These are phyloP conservation scores for Siniperca undulata DNA, from an alignment of 2,797 vertebrate species.

Conservation along the genomic window DNA sequence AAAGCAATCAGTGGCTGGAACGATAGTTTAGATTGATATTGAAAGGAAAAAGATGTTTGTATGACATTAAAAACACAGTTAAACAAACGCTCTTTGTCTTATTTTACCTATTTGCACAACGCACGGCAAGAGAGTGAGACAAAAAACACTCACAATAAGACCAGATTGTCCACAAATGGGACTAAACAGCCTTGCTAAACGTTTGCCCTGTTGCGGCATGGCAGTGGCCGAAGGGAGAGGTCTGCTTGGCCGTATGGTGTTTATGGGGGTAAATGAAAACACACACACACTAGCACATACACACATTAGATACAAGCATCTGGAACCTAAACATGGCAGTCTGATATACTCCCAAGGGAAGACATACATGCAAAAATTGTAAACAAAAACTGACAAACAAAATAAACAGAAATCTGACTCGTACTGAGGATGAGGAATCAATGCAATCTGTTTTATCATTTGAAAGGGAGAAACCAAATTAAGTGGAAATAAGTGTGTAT, in stretches of 20 bases:
- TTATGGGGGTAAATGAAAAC: slow-evolving; percentile 47
- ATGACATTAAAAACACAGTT: not conserved
- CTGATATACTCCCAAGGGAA: slow-evolving; percentile 39
- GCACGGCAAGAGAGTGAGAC: not conserved
- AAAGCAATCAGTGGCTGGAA: slow-evolving; percentile 24
- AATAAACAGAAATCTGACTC: slow-evolving; percentile 18
- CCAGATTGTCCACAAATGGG: slow-evolving; percentile 56
- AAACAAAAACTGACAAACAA: slow-evolving; percentile 16
- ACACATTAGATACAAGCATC: slow-evolving; percentile 56
- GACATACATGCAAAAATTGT: slow-evolving; percentile 19
- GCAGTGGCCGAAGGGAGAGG: slow-evolving; percentile 53
- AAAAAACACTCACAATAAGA: slow-evolving; percentile 24
- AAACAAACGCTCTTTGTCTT: not conserved
- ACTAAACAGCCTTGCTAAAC: slow-evolving; percentile 51
- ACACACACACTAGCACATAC: slow-evolving; percentile 29
- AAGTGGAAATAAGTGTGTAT: slow-evolving; percentile 3
- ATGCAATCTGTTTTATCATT: slow-evolving; percentile 17
- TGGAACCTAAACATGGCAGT: slow-evolving; percentile 58
- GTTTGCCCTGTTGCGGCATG: slow-evolving; percentile 36
- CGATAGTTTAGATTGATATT: not conserved
- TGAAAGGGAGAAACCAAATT: slow-evolving; percentile 8
- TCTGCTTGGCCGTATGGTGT: slow-evolving; percentile 59
- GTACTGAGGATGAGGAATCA: slow-evolving; percentile 18
- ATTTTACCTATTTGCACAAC: not conserved
- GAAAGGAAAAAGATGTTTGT: not conserved